Evolutionary conservation across 2,113 vertebrate genomes (phyloP).

Genomic region (Trematomus loennbergii): DNA sequence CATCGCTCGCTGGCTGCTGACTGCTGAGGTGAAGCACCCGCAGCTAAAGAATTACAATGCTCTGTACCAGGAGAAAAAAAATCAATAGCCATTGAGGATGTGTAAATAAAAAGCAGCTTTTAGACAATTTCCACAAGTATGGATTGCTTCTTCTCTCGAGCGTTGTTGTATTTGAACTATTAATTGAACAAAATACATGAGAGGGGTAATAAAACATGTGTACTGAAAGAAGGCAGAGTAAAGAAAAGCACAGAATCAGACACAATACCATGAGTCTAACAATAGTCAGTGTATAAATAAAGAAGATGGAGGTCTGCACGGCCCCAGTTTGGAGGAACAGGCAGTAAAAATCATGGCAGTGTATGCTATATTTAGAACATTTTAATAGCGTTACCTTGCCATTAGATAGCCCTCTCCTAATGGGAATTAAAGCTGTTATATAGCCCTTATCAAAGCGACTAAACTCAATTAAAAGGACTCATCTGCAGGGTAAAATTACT

Average conservation of each 20-base stretch:
- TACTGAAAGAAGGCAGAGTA: conserved; percentile 17
- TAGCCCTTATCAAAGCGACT: no score
- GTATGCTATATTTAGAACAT: no score
- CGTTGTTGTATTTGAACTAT: conserved; percentile 10
- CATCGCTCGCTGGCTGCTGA: conserved; percentile 29
- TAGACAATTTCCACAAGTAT: conserved; percentile 27
- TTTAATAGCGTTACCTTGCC: no score
- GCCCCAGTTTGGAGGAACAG: no score
- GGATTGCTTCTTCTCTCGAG: conserved; percentile 4
- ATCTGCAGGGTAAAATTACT: no score
- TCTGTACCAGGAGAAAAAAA: conserved; percentile 34
- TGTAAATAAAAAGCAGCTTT: conserved; percentile 54
- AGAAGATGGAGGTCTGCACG: no score
- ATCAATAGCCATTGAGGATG: conserved; percentile 57
- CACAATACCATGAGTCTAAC: conserved; percentile 9
- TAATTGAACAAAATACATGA: conserved; percentile 36
- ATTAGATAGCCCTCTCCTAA: no score
- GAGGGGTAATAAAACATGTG: neutral
- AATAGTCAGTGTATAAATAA: no score
- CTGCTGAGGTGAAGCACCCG: conserved; percentile 34
- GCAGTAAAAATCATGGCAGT: no score
- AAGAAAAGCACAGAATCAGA: conserved; percentile 18
- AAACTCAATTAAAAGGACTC: no score
- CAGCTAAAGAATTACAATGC: conserved; percentile 45
- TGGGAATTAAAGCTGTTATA: no score